phyloP scores from a whole-genome alignment of 2,797 vertebrate species.

The Taeniopygia guttata region DNA sequence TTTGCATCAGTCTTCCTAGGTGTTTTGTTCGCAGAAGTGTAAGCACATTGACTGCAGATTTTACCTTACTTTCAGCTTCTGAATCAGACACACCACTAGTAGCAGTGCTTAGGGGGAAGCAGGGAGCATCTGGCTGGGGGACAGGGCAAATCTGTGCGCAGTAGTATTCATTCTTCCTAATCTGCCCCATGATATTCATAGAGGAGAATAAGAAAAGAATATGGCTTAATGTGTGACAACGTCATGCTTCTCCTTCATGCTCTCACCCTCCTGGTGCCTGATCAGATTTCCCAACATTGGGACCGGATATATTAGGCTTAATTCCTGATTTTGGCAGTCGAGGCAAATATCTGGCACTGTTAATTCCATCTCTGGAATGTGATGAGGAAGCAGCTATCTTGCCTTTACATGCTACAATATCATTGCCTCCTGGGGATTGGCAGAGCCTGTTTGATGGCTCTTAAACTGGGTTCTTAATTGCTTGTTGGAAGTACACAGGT shows the following conservation, averaged over 20 bases:
- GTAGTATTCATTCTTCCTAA: not conserved
- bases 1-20: not conserved
- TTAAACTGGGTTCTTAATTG: not conserved
- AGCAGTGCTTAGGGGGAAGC: not conserved
- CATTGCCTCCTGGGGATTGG: not conserved
- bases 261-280: not conserved
- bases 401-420: not conserved
- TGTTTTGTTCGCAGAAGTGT: not conserved
- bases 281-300: not conserved
- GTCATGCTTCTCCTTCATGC: not conserved
- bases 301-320: accelerated
- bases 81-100: not conserved
- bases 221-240: not conserved
- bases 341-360: not conserved
- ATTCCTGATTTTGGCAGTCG: not conserved
- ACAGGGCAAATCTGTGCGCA: not conserved
- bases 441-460: not conserved
- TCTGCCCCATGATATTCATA: not conserved
- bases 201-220: not conserved
- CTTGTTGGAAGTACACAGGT: not conserved
- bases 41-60: not conserved
- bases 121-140: not conserved
- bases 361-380: not conserved
- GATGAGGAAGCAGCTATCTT: not conserved
- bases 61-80: not conserved